Evolutionary conservation across 2,888 invertebrate species (phyloP), one percentile per base, ranked within the genome.

Genomic region (Drosophila lacicola): DNA sequence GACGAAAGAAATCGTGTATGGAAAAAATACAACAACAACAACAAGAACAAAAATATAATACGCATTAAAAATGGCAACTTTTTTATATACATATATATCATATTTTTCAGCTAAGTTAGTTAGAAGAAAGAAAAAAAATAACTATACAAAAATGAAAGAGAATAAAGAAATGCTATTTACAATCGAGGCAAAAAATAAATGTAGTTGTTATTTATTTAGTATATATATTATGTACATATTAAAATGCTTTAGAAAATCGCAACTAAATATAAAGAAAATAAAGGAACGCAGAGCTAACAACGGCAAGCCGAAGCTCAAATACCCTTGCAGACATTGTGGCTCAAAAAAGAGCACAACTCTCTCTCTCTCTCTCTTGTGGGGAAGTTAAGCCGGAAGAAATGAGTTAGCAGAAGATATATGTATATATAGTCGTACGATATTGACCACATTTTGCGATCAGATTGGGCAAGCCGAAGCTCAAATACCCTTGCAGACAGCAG

Each of bases 1-100:
- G 55, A 45, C 25, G 33, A 25, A 36, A 62, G 54, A 68, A 70
- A 17, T 17, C 17, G 17, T 17, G 17, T 17, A 17, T 17, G 17
- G 17, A 17, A 64, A 56, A 73, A 69, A 51, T 63, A 49, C 47
- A 74, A 71, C 71, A 76, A 70, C 60, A 60, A 68, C 14, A 67
- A 77, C 55, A 74, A 74, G 46, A 74, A 74, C 74, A 29, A 77
- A 77, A 74, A 55, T 74, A 66, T 66, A 62, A 74, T 72, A 77
- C 54, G 61, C 61, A 74, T 78, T 61, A 62, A 51, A 72, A 47
- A 72, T 63, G 21, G 65, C 46, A 60, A 50, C 39, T 50, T 14
- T 66, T 73, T 8, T 0, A 0, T 21, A 36, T 3, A 29, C 2
- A 13, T 54, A 21, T n/a, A 29, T 42, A 42, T 36, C 45, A 36